These are phyloP conservation scores for Spialia ferax DNA, from an alignment of 2,888 invertebrate species.

Conservation along the genomic window DNA sequence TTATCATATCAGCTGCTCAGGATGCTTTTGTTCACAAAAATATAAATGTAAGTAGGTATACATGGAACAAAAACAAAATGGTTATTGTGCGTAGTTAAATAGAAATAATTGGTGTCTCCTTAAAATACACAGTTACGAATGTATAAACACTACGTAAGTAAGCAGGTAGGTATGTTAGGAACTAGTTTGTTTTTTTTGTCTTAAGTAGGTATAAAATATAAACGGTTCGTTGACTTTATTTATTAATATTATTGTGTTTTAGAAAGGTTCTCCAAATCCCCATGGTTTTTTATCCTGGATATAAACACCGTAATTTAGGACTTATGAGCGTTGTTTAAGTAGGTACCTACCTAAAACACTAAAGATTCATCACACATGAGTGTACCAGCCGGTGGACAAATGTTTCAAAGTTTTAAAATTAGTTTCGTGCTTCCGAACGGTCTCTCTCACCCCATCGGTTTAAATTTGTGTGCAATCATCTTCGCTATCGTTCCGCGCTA, in stretches of 20 bases:
- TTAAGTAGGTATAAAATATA: no score
- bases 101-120: neutral
- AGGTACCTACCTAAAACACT: neutral
- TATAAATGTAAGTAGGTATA: no score
- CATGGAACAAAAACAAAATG: neutral
- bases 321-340: no score
- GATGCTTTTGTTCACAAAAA: constrained; percentile 50
- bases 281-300: no score
- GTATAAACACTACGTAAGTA: no score
- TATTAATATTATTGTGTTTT: no score
- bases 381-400: constrained; percentile 17
- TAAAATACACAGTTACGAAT: no score
- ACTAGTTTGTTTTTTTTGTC: no score
- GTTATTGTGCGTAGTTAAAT: neutral
- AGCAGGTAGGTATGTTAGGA: no score
- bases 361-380: neutral
- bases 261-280: no score
- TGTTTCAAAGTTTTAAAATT: constrained; percentile 32
- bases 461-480: constrained; percentile 24
- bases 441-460: constrained; percentile 20
- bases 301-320: no score
- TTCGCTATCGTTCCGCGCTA: neutral
- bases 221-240: no score
- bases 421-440: constrained; percentile 20
- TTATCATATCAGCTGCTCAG: constrained; percentile 60